Evolutionary conservation across 2,888 invertebrate species (phyloP), one percentile per base, ranked within the genome.

Genomic region (Xestia xanthographa): DNA sequence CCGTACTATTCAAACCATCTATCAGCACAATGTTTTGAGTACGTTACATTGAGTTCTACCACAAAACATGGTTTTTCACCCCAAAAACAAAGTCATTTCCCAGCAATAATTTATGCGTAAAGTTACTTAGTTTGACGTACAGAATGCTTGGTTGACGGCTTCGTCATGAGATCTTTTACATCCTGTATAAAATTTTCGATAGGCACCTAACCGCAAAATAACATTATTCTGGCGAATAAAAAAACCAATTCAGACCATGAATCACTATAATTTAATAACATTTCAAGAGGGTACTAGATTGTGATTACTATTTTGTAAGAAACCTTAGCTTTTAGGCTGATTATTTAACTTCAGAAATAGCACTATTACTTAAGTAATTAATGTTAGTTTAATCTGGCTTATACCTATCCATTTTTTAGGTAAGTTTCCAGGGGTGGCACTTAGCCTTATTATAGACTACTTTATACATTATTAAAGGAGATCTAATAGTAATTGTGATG

Each of bases 361-460:
- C 62, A 66, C 43, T 69, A 29, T 48, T 62, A 65, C 34, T 22
- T 20, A 75, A 56, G 29, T 80, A 77, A 74, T 82, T 67, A 78
- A 81, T 82, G 58, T 71, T 65, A n/a, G 50, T 74, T 50, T 66
- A 84, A 75, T 77, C 75, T 73, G 66, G 66, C 29, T 41, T 70
- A n/a, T 68, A 34, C 2, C 4, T 34, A 60, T 73, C 53, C 48
- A 29, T 56, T 84, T 72, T 75, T 77, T 34, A 77, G 67, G 69
- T 58, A 50, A 74, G 5, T 38, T 67, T 50, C 56, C 29, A 86
- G 84, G 72, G 79, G 20, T 74, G 72, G 29, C 70, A 50, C 34
- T 63, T 17, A 50, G 4, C 45, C n/a, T 26, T 34, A 41, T 20
- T 22, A 50, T 20, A 0, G 8, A 53, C n/a, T 20, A 2, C 0